phyloP scores from a whole-genome alignment of 2,888 invertebrate genomes.

The Scrobipalpa atriplicella region DNA sequence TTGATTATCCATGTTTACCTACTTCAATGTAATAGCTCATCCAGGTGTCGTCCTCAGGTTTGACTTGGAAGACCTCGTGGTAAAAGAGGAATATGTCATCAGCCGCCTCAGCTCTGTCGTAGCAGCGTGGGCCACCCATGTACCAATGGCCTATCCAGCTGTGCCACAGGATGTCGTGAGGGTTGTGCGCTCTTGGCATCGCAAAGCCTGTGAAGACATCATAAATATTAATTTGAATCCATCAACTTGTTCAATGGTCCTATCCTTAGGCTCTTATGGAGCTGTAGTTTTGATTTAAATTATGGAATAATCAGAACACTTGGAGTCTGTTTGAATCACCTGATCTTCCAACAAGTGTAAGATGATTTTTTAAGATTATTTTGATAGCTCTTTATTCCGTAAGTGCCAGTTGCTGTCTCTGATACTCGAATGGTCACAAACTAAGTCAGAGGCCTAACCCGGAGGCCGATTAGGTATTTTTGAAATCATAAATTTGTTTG shows the following conservation, averaged over 20 bases:
- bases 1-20: constrained; percentile 32
- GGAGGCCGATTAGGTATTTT: too few relatives aligned
- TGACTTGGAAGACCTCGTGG: constrained; percentile 61
- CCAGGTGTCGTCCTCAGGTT: constrained; percentile 46
- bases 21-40: constrained; percentile 66
- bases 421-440: too few relatives aligned
- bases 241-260: neutral
- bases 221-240: neutral
- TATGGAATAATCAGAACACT: too few relatives aligned
- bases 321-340: too few relatives aligned
- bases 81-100: constrained; percentile 65
- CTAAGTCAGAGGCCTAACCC: too few relatives aligned
- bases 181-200: constrained; percentile 51
- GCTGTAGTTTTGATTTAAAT: neutral
- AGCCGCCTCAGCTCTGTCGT: constrained; percentile 61
- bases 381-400: too few relatives aligned
- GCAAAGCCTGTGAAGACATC: constrained; percentile 50
- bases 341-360: too few relatives aligned
- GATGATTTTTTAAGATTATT: too few relatives aligned
- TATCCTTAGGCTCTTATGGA: neutral
- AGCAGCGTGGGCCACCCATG: constrained; percentile 68
- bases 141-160: constrained; percentile 73
- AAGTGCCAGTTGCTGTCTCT: too few relatives aligned
- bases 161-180: constrained; percentile 48
- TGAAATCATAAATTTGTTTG: too few relatives aligned